Conservation (phyloP, 92 coral and sea anemone species). For the Palythoa heliodiscus region DNA sequence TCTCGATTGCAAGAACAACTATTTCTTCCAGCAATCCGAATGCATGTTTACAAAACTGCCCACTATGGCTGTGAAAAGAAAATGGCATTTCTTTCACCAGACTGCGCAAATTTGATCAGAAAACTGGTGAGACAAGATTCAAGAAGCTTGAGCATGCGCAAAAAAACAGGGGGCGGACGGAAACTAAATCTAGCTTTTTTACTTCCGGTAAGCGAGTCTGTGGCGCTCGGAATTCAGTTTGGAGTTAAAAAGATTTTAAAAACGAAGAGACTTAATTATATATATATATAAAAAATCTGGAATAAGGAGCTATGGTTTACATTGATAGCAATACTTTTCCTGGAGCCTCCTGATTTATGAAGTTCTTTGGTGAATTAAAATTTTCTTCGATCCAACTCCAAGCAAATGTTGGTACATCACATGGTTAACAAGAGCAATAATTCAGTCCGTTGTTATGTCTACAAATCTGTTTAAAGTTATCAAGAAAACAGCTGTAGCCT, state of each 20-base stretch:
- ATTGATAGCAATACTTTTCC: too few relatives aligned
- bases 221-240: too few relatives aligned
- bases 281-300: too few relatives aligned
- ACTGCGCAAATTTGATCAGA: neutral
- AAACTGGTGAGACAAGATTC: neutral
- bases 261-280: too few relatives aligned
- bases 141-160: neutral
- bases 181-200: neutral
- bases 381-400: too few relatives aligned
- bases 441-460: neutral
- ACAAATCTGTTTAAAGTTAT: neutral
- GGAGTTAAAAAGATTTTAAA: too few relatives aligned
- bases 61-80: conserved; percentile 75
- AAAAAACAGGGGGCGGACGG: neutral
- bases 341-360: too few relatives aligned
- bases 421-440: too few relatives aligned
- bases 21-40: conserved; percentile 62
- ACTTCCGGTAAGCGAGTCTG: neutral
- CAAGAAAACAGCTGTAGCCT: neutral
- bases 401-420: too few relatives aligned
- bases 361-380: too few relatives aligned
- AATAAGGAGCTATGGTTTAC: too few relatives aligned
- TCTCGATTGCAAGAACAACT: conserved; percentile 58
- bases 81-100: conserved; percentile 55
- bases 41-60: conserved; percentile 81